Evolutionary conservation across 1,140 invertebrate genomes (phyloP), one percentile per base, ranked within the genome.

Genomic region (Panagrolaimus sp.): DNA sequence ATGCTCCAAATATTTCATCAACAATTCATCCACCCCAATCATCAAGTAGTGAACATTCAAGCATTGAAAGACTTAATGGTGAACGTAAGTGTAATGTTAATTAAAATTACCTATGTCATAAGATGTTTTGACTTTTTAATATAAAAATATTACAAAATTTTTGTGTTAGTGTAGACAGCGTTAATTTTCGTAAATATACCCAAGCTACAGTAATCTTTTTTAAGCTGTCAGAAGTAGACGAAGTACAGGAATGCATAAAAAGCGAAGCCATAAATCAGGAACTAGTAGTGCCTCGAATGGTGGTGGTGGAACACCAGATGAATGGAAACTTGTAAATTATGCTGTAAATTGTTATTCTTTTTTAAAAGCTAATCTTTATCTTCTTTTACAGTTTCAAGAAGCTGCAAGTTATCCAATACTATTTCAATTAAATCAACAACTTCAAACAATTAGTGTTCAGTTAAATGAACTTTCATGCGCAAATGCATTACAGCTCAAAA

Each of bases 401-500:
- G 52, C 52, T 4, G 52, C 52, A 12, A 58, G 52, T 58, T 58
- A 58, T 21, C 52, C 52, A 12, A 58, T 58, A 4, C 28, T 58
- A 28, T 58, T 58, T 21, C 52, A 58, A 58, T 17, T 58, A n/a
- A 58, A 58, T 21, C 52, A 58, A 58, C 52, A 58, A 17, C 14
- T 58, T 12, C 52, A 58, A 58, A 58, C 52, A 2, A 58, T 58
- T 17, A 58, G 52, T 28, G 28, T 58, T 10, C 52, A 58, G 17
- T 4, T 58, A n/a, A 28, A 21, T 58, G 52, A 58, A 14, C 14
- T 58, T 10, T 58, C 52, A 58, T 26, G 21, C 10, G 52, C 52
- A n/a, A 58, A 58, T 28, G 52, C 52, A 58, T 58, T 58, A 58
- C 52, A 58, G 17, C 52, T 58, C 12, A 58, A 58, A 58, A 28